Evolutionary conservation across 2,113 vertebrate genomes (phyloP).

Genomic region (Chionis minor): DNA sequence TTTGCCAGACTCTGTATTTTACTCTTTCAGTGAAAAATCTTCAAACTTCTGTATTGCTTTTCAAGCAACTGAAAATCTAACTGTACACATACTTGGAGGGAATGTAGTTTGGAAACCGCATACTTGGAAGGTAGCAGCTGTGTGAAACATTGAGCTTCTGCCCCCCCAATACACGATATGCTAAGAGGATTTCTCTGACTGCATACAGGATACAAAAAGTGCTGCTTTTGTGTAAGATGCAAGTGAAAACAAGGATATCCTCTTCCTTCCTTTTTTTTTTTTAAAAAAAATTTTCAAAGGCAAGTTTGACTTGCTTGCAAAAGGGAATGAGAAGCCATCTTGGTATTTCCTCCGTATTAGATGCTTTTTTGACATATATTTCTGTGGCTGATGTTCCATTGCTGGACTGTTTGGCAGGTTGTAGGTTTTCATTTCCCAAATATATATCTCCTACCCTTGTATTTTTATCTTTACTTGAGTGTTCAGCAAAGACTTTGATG

Average conservation of each 20-base stretch:
- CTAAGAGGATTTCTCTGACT: not conserved
- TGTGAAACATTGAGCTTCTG: not conserved
- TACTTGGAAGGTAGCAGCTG: not conserved
- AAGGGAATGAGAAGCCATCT: not conserved
- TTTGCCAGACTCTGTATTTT: not conserved
- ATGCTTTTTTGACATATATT: not conserved
- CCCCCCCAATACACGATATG: not conserved
- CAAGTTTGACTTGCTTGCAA: not conserved
- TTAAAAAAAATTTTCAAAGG: not conserved
- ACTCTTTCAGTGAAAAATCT: not conserved
- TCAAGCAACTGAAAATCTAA: not conserved
- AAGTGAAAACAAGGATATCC: not conserved
- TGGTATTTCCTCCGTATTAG: not conserved
- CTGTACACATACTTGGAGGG: not conserved
- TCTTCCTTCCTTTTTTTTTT: not conserved
- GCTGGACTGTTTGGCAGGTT: not conserved
- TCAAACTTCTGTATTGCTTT: not conserved
- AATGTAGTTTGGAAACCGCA: not conserved
- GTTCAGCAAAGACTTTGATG: not conserved
- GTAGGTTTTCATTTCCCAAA: not conserved
- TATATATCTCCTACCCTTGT: not conserved
- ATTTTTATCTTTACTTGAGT: not conserved
- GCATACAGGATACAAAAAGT: not conserved
- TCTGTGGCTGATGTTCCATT: not conserved
- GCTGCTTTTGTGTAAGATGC: not conserved